phyloP scores from a whole-genome alignment of 2,888 invertebrate species.

The Nomada goodeniana region DNA sequence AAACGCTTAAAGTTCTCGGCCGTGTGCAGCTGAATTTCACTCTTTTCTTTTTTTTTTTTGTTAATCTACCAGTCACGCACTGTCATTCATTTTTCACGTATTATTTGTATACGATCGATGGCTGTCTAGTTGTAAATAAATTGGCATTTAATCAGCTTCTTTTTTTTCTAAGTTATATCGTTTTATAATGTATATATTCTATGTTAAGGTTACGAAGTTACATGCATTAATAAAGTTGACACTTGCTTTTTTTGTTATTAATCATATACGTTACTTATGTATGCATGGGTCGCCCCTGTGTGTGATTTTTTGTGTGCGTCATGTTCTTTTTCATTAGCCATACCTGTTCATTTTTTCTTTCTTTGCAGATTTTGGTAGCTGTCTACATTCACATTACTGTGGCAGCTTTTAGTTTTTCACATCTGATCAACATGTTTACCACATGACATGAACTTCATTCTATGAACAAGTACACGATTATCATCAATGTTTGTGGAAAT shows the following conservation, averaged over 20 bases:
- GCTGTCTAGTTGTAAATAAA: slow-evolving; percentile 23
- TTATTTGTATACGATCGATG: not conserved
- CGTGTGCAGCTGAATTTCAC: not conserved
- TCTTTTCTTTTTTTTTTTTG: not conserved
- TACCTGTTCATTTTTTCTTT: slow-evolving; percentile 51
- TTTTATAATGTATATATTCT: slow-evolving; percentile 17
- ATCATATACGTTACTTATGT: not conserved
- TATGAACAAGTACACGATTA: slow-evolving; percentile 50
- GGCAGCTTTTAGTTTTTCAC: slow-evolving; percentile 58
- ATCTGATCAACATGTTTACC: slow-evolving; percentile 70
- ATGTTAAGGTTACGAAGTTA: slow-evolving; percentile 11
- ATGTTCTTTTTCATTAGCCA: slow-evolving; percentile 14
- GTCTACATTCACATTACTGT: slow-evolving; percentile 58
- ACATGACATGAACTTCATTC: slow-evolving; percentile 73
- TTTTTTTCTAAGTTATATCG: not conserved
- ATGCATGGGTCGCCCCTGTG: too few relatives aligned
- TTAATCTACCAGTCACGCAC: not conserved
- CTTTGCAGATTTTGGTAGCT: slow-evolving; percentile 70
- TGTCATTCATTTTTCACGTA: slow-evolving; percentile 4
- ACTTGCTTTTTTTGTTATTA: not conserved
- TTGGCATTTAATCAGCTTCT: not conserved
- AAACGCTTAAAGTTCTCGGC: slow-evolving; percentile 11
- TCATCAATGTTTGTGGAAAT: slow-evolving; percentile 42
- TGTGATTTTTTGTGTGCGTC: not conserved
- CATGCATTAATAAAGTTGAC: slow-evolving; percentile 13